Evolutionary conservation across 2,797 vertebrate species (phyloP), one percentile per base, ranked within the genome.

Genomic region (Xenopus petersii): DNA sequence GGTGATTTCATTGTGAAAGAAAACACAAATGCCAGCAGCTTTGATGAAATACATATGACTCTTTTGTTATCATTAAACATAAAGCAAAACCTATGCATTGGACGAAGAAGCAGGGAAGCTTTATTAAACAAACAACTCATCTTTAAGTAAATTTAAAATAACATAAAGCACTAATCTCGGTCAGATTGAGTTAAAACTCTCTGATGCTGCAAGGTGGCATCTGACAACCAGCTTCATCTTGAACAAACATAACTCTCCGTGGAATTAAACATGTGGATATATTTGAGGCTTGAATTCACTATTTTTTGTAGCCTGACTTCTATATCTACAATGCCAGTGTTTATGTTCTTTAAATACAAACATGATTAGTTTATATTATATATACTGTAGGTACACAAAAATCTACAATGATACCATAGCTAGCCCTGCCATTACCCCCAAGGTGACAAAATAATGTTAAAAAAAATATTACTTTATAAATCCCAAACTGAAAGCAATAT

Each of bases 151-250:
- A 82, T 79, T 82, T 83, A 81, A 82, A 69, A 51, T 51, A 75
- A 48, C 55, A 56, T 74, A 67, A 84, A 80, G 78, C 69, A 76
- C 54, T 80, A 79, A 85, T 82, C 80, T 71, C 36, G 42, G 76
- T 72, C 65, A 80, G 69, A 77, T 60, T 0, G 47, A 79, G 79
- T 81, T 80, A 73, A 80, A 30, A 77, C 2, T 73, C 63, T 67
- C 81, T 79, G 69, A 80, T 65, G 83, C 63, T 81, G 78, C 82
- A 65, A 84, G 71, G 79, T 68, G 80, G 79, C 79, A 85, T 65
- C 26, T 80, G 81, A 82, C 81, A 72, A 80, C 84, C 80, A 82
- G 79, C 74, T 79, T 80, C 68, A 12, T 46, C 24, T 75, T 74
- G 75, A 69, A 81, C 58, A n/a, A 42, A 68, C 80, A 73, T 59